phyloP scores from a whole-genome alignment of 2,113 vertebrate genomes.

The Marmota monax region DNA sequence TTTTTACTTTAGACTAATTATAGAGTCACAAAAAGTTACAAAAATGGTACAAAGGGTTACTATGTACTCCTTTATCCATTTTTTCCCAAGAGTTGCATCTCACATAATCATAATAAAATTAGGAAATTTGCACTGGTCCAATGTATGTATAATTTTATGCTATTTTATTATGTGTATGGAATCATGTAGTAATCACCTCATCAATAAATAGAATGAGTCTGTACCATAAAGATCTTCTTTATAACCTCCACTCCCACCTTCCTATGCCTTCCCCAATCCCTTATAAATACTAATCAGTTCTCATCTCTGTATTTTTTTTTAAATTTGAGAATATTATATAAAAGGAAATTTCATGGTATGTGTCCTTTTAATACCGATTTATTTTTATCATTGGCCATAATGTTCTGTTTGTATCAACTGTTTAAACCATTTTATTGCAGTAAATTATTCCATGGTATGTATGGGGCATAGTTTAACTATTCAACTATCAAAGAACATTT shows the following conservation, averaged over 20 bases:
- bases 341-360: neutral
- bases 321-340: neutral
- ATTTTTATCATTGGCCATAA: neutral
- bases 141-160: neutral
- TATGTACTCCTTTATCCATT: neutral
- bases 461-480: neutral
- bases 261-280: neutral
- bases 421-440: neutral
- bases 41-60: neutral
- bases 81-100: neutral
- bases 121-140: neutral
- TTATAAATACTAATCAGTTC: neutral
- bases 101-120: neutral
- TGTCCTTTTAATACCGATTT: neutral
- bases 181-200: neutral
- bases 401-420: neutral
- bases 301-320: neutral
- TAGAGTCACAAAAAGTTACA: constrained; percentile 6
- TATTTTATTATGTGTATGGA: neutral
- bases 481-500: neutral
- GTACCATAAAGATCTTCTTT: neutral
- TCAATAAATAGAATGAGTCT: neutral
- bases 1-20: constrained; percentile 7
- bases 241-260: accelerated
- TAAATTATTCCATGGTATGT: neutral